Conservation (phyloP, 2,797 vertebrate species). For the Sebastes ruberrimus region DNA sequence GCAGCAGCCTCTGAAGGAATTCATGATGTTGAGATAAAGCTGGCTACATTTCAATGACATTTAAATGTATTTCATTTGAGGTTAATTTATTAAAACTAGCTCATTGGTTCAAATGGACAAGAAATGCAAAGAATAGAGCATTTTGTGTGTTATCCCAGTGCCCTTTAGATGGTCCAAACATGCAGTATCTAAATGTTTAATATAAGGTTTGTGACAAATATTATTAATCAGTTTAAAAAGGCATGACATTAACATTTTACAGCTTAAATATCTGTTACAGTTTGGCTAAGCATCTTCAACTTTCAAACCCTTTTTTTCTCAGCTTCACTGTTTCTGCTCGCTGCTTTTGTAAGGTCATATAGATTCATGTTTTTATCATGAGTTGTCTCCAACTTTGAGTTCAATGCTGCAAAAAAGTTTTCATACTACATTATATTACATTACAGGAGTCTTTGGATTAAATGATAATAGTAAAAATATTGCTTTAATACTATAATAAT, state of each 20-base stretch:
- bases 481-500: background rate
- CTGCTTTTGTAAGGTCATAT: background rate
- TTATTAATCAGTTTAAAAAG: too few species aligned
- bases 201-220: background rate
- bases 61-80: background rate
- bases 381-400: background rate
- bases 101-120: background rate
- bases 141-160: background rate
- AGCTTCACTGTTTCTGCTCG: background rate
- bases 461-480: background rate
- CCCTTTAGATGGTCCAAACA: background rate
- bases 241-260: too few species aligned
- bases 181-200: background rate
- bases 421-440: background rate
- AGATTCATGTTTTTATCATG: background rate
- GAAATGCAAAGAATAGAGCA: background rate
- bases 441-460: background rate
- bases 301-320: background rate
- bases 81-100: background rate
- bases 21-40: background rate
- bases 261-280: background rate
- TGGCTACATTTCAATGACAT: background rate
- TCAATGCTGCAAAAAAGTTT: background rate
- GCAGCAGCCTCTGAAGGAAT: background rate
- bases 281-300: background rate